Evolutionary conservation across 2,888 invertebrate species (phyloP), one percentile per base, ranked within the genome.

Genomic region (Spicauda simplicius): DNA sequence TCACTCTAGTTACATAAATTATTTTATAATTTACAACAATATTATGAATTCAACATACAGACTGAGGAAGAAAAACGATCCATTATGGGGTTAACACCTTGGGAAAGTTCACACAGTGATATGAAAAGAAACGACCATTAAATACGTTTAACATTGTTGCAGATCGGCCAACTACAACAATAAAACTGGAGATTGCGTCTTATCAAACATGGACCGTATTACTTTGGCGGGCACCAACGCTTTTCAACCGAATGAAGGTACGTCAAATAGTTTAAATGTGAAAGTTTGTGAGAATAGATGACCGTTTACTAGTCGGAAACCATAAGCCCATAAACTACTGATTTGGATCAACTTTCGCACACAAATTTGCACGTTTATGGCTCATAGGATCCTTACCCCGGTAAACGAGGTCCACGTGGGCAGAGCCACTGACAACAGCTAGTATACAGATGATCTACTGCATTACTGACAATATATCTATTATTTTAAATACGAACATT

Each of bases 141-240:
- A 76, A 72, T 69, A 65, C 69, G 66, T 59, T 56, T 68, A 70
- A 72, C 75, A 75, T 90, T 88, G 87, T 92, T 91, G 77, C 95
- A 98, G 98, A 94, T 98, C 98, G 79, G 97, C 98, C 80, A 98
- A 97, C 94, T 98, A 96, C 94, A 96, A 96, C 91, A 97, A 97
- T 91, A 95, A 95, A 74, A 97, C 96, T 72, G 97, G 97, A 73
- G 96, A 96, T 83, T 98, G 98, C 92, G 96, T 97, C 84, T 94
- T 98, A 79, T 97, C 97, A 72, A 97, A 97, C 90, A 97, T 98
- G 97, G 98, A 98, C 93, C 95, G 98, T 76, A 95, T 98, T 88
- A 97, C 98, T 64, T 94, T 97, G 80, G 97, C 97, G 70, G 97
- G 97, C 75, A 96, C 96, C 66, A 96, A 94, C 78, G 95, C 96